phyloP scores from a whole-genome alignment of 2,888 invertebrate species.

The Ypsolopha scabrella region DNA sequence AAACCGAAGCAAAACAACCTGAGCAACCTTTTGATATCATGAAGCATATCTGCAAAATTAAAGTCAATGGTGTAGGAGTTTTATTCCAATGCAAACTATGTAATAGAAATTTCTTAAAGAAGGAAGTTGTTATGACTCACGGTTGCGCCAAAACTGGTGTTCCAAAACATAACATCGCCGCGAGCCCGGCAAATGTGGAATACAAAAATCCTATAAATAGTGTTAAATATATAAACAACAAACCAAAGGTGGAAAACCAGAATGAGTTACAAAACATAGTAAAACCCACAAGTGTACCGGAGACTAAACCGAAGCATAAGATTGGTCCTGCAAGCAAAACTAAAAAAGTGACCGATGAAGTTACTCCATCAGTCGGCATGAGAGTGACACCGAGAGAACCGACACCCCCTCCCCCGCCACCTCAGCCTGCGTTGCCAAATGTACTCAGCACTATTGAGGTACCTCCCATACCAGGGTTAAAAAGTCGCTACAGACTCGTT shows the following conservation, averaged over 20 bases:
- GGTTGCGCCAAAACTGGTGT: constrained; percentile 52
- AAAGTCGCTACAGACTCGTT: constrained; percentile 45
- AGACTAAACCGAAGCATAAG: constrained; percentile 32
- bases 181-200: constrained; percentile 19
- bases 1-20: not conserved
- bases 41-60: constrained; percentile 55
- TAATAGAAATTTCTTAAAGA: constrained; percentile 54
- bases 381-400: constrained; percentile 10
- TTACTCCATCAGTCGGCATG: constrained; percentile 13
- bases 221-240: constrained; percentile 53
- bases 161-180: constrained; percentile 33
- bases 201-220: constrained; percentile 28
- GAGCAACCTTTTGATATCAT: constrained; percentile 40
- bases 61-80: constrained; percentile 57
- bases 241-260: constrained; percentile 23
- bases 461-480: constrained; percentile 33
- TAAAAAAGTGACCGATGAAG: constrained; percentile 17
- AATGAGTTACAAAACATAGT: constrained; percentile 14
- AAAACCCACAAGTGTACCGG: constrained; percentile 4
- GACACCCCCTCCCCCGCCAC: constrained; percentile 7
- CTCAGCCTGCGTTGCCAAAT: constrained; percentile 14
- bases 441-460: constrained; percentile 21
- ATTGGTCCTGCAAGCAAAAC: constrained; percentile 54
- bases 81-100: constrained; percentile 59
- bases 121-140: constrained; percentile 48